Evolutionary conservation across 2,113 vertebrate genomes (phyloP), one percentile per base, ranked within the genome.

Genomic region (Chaenogobius annularis): DNA sequence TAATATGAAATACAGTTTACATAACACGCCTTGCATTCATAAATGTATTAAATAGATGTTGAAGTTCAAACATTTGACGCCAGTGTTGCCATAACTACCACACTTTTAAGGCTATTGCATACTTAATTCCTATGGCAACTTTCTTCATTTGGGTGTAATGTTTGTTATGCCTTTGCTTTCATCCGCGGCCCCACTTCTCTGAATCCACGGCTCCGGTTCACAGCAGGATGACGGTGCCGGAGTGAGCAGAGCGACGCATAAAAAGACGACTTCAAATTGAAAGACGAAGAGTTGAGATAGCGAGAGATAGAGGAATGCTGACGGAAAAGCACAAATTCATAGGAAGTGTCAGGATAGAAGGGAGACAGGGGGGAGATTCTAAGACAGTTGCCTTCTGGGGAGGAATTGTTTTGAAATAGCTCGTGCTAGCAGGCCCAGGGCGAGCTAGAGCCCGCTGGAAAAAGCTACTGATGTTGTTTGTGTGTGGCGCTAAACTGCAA

Each of bases 331-430:
- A 10, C n/a, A 14, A 58, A 67, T 70, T 72, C 15, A 59, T 50
- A 74, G 31, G 43, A 79, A 58, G 43, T 61, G 79, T 69, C 46
- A 19, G 59, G 70, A 46, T 54, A 63, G 64, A 56, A 14, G 61
- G 2, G 50, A n/a, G 50, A 66, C 52, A 65, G 58, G 70, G 13
- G 70, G 58, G 68, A 14, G 72, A 77, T 81, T 74, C 67, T 72
- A 65, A 76, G 74, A 73, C 74, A 72, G 1, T 86, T 72, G 74
- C 63, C 67, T 46, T 26, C 4, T 2, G 47, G 76, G 74, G 69
- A 79, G 73, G 82, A 59, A 83, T 84, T 85, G 84, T 89, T 87
- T 87, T 83, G 81, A 88, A 89, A 89, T 78, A 73, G 87, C 71
- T 85, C 72, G 75, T 50, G 75, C 63, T 80, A 74, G 66, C 73